A percentile compares a stretch with the other conserved stretches of the same genome.
Conservation (phyloP, 2,888 invertebrate genomes). For the Xanthostigma xanthostigma region DNA sequence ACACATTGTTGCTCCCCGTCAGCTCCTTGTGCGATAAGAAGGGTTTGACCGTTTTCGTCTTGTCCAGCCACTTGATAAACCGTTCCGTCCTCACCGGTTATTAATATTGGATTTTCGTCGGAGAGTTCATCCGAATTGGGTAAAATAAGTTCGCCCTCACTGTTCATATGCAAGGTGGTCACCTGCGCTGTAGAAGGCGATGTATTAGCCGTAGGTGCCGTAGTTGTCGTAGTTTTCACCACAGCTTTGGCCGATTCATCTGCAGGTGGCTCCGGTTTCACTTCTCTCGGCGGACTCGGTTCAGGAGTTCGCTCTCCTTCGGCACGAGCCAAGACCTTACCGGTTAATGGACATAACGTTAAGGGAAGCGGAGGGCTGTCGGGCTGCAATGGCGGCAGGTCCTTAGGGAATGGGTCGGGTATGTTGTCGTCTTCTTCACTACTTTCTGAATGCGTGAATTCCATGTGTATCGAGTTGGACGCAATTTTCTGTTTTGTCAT, state of each 20-base stretch:
- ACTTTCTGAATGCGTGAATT: conserved; percentile 31
- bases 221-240: conserved; percentile 8
- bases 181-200: conserved; percentile 19
- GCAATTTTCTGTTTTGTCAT: conserved; percentile 16
- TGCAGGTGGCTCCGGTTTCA: neutral
- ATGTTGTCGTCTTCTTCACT: conserved; percentile 41
- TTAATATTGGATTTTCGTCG: conserved; percentile 50
- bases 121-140: conserved; percentile 23
- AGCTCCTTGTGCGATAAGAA: conserved; percentile 55
- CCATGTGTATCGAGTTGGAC: conserved; percentile 27
- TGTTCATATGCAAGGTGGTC: conserved; percentile 36
- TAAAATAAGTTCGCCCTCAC: conserved; percentile 41
- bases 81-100: conserved; percentile 73
- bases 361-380: conserved; percentile 53
- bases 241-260: conserved; percentile 24
- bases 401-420: conserved; percentile 43
- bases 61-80: conserved; percentile 66
- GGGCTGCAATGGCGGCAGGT: conserved; percentile 36
- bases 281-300: conserved; percentile 28
- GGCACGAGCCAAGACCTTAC: conserved; percentile 38
- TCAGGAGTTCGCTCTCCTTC: conserved; percentile 46
- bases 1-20: conserved; percentile 62
- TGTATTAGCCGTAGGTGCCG: conserved; percentile 8
- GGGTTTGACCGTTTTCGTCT: conserved; percentile 61
- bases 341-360: conserved; percentile 55